Conservation (phyloP, 2,888 invertebrate species). For the Chymomyza fuscimana region DNA sequence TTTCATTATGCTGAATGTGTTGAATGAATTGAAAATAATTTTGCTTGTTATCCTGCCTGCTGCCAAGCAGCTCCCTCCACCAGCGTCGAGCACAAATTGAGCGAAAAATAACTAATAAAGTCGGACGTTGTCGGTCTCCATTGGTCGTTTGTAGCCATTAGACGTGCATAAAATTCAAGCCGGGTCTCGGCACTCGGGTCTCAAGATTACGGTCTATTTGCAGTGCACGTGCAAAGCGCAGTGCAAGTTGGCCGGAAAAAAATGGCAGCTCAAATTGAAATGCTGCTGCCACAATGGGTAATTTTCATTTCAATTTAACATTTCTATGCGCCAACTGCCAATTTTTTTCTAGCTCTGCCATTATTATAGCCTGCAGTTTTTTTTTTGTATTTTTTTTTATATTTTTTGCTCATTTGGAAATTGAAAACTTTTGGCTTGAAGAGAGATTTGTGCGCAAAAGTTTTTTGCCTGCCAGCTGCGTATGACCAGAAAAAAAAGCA, state of each 20-base stretch:
- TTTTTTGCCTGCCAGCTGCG: conserved; percentile 37
- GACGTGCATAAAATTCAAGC: conserved; percentile 61
- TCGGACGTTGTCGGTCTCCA: conserved; percentile 56
- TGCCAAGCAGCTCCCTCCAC: conserved; percentile 56
- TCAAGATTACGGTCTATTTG: neutral
- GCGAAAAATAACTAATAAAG: conserved; percentile 78
- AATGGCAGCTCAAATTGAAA: conserved; percentile 63
- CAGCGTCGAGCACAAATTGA: conserved; percentile 70
- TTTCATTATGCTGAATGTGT: conserved; percentile 64
- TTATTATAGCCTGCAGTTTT: conserved; percentile 13
- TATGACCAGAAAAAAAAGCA: conserved; percentile 20
- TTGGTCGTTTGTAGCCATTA: neutral
- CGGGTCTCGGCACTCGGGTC: conserved; percentile 9
- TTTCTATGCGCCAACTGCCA: conserved; percentile 40
- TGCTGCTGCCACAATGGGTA: conserved; percentile 69
- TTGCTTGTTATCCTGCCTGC: conserved; percentile 74
- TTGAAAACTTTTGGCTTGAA: neutral
- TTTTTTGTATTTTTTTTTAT: neutral
- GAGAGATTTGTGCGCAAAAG: neutral
- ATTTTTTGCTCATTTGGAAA: conserved; percentile 1
- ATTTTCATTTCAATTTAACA: conserved; percentile 75
- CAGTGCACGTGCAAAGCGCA: conserved; percentile 2
- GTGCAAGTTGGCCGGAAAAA: conserved; percentile 2
- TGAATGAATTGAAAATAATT: conserved; percentile 75
- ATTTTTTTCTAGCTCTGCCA: neutral